A percentile compares a stretch with the other conserved stretches of the same genome.
phyloP scores from a whole-genome alignment of 2,797 vertebrate genomes.

The Acanthurus leucopareius region DNA sequence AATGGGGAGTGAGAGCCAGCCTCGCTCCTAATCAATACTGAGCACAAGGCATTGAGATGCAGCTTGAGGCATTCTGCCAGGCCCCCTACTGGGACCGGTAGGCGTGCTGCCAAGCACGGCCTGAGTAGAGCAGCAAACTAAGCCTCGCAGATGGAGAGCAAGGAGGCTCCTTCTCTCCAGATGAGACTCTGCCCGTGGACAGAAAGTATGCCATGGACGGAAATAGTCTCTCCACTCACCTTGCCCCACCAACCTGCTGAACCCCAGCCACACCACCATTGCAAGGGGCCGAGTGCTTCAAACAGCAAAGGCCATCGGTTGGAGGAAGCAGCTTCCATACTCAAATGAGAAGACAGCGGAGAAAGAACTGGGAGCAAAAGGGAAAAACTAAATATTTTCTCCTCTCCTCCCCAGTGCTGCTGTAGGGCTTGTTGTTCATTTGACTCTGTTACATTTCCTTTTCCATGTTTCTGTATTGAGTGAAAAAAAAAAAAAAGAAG shows the following conservation, averaged over 20 bases:
- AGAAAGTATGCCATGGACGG: conserved; percentile 40
- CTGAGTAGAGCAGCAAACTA: conserved; percentile 59
- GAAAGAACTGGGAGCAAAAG: background rate
- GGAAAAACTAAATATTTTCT: background rate
- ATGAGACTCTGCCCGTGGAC: conserved; percentile 43
- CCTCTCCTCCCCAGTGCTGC: conserved; percentile 4
- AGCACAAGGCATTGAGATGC: conserved; percentile 77
- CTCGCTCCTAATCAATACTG: conserved; percentile 81
- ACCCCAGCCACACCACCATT: conserved; percentile 14
- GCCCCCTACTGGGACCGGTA: conserved; percentile 60
- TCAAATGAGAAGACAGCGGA: background rate
- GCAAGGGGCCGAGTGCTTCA: background rate
- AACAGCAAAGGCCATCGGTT: conserved; percentile 17
- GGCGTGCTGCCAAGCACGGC: conserved; percentile 77
- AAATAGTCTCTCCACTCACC: conserved; percentile 18
- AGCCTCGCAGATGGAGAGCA: conserved; percentile 57
- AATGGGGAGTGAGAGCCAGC: conserved; percentile 65
- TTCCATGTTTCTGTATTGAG: conserved; percentile 13
- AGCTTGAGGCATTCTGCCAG: conserved; percentile 75
- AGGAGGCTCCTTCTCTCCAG: conserved; percentile 42
- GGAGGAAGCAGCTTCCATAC: conserved; percentile 22
- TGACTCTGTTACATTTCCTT: background rate
- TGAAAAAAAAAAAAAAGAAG: conserved; percentile 17
- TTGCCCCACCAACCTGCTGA: conserved; percentile 20
- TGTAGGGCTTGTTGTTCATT: conserved; percentile 1